Evolutionary conservation across 2,888 invertebrate genomes (phyloP).

Genomic region (Trachelus tabidus): DNA sequence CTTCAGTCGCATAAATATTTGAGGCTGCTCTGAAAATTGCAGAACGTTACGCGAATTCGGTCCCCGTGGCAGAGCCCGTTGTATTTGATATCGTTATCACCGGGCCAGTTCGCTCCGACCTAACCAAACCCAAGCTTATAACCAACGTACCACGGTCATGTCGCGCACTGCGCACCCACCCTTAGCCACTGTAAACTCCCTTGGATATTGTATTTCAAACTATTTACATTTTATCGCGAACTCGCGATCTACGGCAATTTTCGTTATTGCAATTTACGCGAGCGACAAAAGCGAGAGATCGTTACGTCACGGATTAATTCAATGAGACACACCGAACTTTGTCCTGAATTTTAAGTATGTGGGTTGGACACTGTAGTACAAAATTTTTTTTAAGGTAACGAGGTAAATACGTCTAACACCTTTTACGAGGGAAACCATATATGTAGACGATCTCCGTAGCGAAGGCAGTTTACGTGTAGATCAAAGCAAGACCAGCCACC

Average conservation of each 20-base stretch:
- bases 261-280: slow-evolving; percentile 19
- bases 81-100: slow-evolving; percentile 40
- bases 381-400: not conserved
- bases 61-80: slow-evolving; percentile 7
- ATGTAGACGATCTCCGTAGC: not conserved
- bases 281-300: slow-evolving; percentile 1
- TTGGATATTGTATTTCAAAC: slow-evolving; percentile 46
- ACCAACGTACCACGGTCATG: slow-evolving; percentile 4
- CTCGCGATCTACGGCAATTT: slow-evolving; percentile 41
- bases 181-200: slow-evolving; percentile 33
- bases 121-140: not conserved
- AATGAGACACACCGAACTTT: not conserved
- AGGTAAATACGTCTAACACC: not conserved
- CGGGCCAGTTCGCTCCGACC: not conserved
- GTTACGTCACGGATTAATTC: not conserved
- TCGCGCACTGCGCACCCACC: slow-evolving; percentile 22
- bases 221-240: slow-evolving; percentile 48
- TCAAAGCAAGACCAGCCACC: slow-evolving; percentile 5
- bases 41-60: slow-evolving; percentile 29
- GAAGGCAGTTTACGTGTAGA: not conserved
- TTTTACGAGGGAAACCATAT: not conserved
- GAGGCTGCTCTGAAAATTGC: slow-evolving; percentile 43
- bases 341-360: not conserved
- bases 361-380: not conserved
- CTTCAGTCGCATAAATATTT: slow-evolving; percentile 54